These are phyloP conservation scores for Sitobion miscanthi DNA, from an alignment of 1,140 invertebrate species.

Conservation along the genomic window DNA sequence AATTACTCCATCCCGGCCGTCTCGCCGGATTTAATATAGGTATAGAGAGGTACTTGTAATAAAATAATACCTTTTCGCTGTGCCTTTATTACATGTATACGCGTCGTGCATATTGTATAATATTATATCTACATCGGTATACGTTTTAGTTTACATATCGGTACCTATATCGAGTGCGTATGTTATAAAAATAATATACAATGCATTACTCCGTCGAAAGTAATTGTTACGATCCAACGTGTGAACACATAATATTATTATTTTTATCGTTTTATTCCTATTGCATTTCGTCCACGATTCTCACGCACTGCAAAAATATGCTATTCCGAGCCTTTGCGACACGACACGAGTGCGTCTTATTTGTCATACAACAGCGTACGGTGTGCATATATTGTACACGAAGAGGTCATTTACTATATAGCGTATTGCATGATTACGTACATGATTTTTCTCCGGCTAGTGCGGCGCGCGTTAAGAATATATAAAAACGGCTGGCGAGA, in stretches of 20 bases:
- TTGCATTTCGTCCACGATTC: background rate
- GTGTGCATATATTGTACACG: background rate
- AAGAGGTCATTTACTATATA: background rate
- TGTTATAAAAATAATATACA: background rate
- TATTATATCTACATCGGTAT: background rate
- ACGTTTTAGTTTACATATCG: background rate
- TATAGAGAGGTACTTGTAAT: background rate
- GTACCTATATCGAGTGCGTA: background rate
- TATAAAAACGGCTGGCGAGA: background rate
- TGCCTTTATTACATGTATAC: background rate
- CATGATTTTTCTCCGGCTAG: background rate
- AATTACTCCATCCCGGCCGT: background rate
- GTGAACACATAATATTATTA: background rate
- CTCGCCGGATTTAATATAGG: background rate
- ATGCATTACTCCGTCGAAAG: background rate
- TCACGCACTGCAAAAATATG: background rate
- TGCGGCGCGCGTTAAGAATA: background rate
- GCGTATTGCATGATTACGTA: background rate
- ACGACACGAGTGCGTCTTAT: background rate
- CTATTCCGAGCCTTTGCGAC: background rate
- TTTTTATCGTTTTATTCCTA: background rate
- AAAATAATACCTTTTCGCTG: background rate
- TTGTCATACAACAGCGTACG: background rate
- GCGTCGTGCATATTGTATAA: background rate
- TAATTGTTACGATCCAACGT: conserved; percentile 1